phyloP scores from a whole-genome alignment of 2,888 invertebrate species.

The Himalopsyche tibetana region DNA sequence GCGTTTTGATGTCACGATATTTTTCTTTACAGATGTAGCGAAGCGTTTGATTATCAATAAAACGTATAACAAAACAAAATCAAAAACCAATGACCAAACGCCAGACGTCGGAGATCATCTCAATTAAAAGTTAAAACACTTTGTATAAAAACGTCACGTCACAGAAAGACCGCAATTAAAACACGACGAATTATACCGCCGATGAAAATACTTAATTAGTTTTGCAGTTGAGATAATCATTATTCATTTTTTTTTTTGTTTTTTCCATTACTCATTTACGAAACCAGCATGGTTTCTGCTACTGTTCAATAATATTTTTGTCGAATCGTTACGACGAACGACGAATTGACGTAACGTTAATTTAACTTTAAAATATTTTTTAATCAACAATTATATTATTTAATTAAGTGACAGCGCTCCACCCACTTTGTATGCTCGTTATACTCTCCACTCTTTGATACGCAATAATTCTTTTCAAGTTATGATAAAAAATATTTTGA shows the following conservation, averaged over 20 bases:
- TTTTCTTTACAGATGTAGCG: not conserved
- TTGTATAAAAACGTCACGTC: not conserved
- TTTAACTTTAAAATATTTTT: no score
- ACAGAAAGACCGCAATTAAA: constrained; percentile 5
- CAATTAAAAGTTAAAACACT: not conserved
- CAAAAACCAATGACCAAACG: not conserved
- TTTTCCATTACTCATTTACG: not conserved
- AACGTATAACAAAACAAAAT: not conserved
- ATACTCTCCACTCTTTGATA: no score
- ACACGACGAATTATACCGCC: not conserved
- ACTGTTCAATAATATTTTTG: no score
- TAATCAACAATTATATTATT: no score
- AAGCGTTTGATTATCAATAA: constrained; percentile 22
- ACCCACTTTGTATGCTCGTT: no score
- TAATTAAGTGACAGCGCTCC: no score
- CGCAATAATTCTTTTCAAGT: no score
- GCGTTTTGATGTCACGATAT: not conserved
- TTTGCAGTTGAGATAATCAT: not conserved
- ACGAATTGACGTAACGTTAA: no score
- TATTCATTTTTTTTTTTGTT: not conserved
- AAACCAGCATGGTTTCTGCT: no score
- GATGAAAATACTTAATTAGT: constrained; percentile 9
- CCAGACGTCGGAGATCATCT: constrained; percentile 2
- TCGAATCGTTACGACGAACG: no score
- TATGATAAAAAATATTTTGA: no score